Conservation (phyloP, 2,113 vertebrate species). For the Rhea pennata region DNA sequence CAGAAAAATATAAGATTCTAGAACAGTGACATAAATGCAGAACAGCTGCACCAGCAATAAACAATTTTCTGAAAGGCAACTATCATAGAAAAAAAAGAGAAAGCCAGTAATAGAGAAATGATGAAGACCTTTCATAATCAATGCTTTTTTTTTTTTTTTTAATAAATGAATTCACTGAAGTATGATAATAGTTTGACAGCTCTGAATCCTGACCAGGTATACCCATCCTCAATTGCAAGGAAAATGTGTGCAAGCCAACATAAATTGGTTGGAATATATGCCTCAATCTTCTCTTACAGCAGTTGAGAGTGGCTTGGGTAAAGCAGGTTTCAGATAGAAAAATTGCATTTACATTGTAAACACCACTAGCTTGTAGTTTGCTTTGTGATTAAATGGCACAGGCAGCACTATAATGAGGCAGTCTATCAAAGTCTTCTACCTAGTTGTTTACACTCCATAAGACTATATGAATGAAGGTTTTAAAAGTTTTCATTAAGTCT, state of each 20-base stretch:
- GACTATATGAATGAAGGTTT: slow-evolving; percentile 41
- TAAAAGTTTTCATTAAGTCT: slow-evolving; percentile 68
- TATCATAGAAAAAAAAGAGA: neutral
- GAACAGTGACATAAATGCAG: neutral
- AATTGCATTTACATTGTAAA: slow-evolving; percentile 28
- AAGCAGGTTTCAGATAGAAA: slow-evolving; percentile 42
- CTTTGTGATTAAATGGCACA: slow-evolving; percentile 52
- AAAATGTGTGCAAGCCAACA: neutral
- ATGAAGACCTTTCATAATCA: neutral
- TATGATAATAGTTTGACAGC: neutral
- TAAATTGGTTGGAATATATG: neutral
- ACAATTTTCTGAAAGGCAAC: neutral
- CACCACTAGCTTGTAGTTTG: neutral
- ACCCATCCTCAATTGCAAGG: neutral
- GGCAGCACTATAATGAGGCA: slow-evolving; percentile 39
- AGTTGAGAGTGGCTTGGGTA: slow-evolving; percentile 26
- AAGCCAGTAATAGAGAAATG: neutral
- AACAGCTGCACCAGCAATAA: neutral
- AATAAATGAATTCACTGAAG: neutral
- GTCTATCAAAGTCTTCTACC: slow-evolving; percentile 62
- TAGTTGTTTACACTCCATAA: slow-evolving; percentile 60
- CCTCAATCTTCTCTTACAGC: neutral
- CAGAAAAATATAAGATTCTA: neutral
- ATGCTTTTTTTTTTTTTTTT: neutral
- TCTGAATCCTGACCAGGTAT: neutral